Evolutionary conservation across 2,888 invertebrate species (phyloP).

Genomic region (Zaprionus bogoriensis): DNA sequence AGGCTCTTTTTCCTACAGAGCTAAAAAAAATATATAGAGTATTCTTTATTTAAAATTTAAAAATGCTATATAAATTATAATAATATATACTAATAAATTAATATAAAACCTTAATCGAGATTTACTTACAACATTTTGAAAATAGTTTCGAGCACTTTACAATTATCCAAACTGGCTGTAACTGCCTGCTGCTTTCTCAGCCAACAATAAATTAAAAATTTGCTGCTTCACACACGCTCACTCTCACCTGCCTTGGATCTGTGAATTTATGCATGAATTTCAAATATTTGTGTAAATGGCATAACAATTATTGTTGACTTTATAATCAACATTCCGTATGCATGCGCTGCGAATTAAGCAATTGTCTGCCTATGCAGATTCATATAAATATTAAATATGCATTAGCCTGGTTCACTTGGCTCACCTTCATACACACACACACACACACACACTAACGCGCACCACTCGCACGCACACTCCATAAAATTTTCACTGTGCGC

Average conservation of each 20-base stretch:
- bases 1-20: too few relatives aligned
- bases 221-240: neutral
- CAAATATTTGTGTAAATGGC: slow-evolving; percentile 51
- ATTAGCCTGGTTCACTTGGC: slow-evolving; percentile 55
- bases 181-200: too few relatives aligned
- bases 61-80: too few relatives aligned
- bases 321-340: slow-evolving; percentile 40
- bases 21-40: too few relatives aligned
- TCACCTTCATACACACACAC: slow-evolving; percentile 4
- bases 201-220: neutral
- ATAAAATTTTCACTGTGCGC: slow-evolving; percentile 34
- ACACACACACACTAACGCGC: neutral
- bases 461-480: neutral
- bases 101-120: too few relatives aligned
- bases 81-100: too few relatives aligned
- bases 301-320: slow-evolving; percentile 51
- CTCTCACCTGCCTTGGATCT: neutral
- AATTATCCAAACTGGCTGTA: too few relatives aligned
- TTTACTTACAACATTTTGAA: too few relatives aligned
- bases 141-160: too few relatives aligned
- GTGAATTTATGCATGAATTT: slow-evolving; percentile 35
- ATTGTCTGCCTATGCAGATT: slow-evolving; percentile 31
- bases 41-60: too few relatives aligned
- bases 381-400: slow-evolving; percentile 71
- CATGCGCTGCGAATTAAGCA: slow-evolving; percentile 44